phyloP scores from a whole-genome alignment of 2,113 vertebrate genomes.

The Illadopsis cleaveri region DNA sequence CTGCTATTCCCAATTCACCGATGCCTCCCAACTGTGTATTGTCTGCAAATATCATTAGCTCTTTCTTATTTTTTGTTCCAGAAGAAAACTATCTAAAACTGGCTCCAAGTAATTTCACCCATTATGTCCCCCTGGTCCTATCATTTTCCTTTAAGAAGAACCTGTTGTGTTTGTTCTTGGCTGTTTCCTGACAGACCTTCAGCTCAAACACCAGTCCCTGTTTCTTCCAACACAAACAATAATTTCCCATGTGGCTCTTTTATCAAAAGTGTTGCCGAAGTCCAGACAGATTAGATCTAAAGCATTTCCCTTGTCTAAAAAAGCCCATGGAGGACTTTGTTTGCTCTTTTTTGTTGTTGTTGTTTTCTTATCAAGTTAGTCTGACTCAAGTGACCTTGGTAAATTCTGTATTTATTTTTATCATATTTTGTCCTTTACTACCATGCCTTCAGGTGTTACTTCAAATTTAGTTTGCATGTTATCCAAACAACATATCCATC shows the following conservation, averaged over 20 bases:
- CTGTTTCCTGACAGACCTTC: slow-evolving; percentile 50
- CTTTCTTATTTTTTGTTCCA: slow-evolving; percentile 14
- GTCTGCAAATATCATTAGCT: slow-evolving; percentile 22
- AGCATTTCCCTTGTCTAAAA: slow-evolving; percentile 63
- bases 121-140: not conserved
- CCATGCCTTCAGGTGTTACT: not conserved
- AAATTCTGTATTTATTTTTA: slow-evolving; percentile 26
- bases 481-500: not conserved
- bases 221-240: slow-evolving; percentile 59
- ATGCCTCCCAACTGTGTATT: not conserved
- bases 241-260: slow-evolving; percentile 54
- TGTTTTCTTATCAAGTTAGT: slow-evolving; percentile 7
- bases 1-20: not conserved
- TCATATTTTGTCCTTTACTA: not conserved
- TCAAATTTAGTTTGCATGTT: not conserved
- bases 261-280: slow-evolving; percentile 58
- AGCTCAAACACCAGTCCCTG: not conserved
- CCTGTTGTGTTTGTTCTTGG: slow-evolving; percentile 51
- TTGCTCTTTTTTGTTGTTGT: not conserved
- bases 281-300: slow-evolving; percentile 68
- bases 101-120: slow-evolving; percentile 20
- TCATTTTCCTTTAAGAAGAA: slow-evolving; percentile 48
- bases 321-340: slow-evolving; percentile 17
- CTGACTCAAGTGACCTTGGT: slow-evolving; percentile 24
- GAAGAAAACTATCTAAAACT: slow-evolving; percentile 14